A percentile compares a stretch with the other conserved stretches of the same genome.
Evolutionary conservation across 2,888 invertebrate species (phyloP).

Genomic region (Endomychus coccineus): DNA sequence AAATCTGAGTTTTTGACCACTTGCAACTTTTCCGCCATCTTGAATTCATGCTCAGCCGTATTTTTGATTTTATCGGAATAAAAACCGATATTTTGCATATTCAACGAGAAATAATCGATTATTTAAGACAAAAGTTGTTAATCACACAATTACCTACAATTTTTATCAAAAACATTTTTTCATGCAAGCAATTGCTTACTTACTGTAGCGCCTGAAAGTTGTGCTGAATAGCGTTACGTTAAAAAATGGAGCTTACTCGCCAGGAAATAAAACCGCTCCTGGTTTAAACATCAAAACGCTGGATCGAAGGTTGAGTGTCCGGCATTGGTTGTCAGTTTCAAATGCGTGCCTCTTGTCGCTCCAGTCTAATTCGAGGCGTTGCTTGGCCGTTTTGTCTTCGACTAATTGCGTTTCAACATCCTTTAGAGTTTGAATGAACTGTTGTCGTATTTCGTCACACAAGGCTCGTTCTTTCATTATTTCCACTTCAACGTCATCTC

Average conservation of each 20-base stretch:
- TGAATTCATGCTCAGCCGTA: too few species aligned
- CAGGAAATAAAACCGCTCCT: slow-evolving; percentile 72
- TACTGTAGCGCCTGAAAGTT: too few species aligned
- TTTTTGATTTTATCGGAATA: too few species aligned
- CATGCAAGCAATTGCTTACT: too few species aligned
- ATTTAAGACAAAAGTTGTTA: too few species aligned
- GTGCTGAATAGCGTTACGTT: too few species aligned
- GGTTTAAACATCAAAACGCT: slow-evolving; percentile 68
- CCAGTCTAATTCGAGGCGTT: slow-evolving; percentile 82
- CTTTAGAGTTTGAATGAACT: slow-evolving; percentile 54
- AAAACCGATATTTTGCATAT: too few species aligned
- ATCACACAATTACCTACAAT: too few species aligned
- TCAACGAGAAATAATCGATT: too few species aligned
- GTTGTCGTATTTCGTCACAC: slow-evolving; percentile 59
- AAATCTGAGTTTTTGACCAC: too few species aligned
- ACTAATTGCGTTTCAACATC: slow-evolving; percentile 64
- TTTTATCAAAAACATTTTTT: too few species aligned
- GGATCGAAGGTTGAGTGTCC: slow-evolving; percentile 62
- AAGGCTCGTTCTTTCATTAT: slow-evolving; percentile 66
- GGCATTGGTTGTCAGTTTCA: slow-evolving; percentile 64
- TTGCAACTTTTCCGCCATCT: too few species aligned
- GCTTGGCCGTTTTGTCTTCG: slow-evolving; percentile 72
- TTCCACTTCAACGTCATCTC: slow-evolving; percentile 71
- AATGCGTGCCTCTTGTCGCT: slow-evolving; percentile 81
- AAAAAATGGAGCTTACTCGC: slow-evolving; percentile 59